These are phyloP conservation scores for Embiotoca jacksoni DNA, from an alignment of 2,113 vertebrate genomes.

Conservation along the genomic window DNA sequence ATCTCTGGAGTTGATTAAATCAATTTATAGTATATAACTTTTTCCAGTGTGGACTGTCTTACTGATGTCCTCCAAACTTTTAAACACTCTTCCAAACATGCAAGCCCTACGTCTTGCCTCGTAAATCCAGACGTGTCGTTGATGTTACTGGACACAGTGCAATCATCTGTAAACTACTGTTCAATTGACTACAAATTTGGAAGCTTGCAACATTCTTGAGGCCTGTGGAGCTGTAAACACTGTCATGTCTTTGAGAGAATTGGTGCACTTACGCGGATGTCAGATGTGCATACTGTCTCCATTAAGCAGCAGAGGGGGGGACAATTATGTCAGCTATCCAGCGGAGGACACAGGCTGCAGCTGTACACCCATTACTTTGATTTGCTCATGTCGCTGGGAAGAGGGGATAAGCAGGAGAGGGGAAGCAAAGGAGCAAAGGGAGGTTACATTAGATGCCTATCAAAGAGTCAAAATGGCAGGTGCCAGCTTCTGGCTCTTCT, in stretches of 20 bases:
- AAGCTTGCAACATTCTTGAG: conserved; percentile 54
- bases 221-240: conserved; percentile 62
- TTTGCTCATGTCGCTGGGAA: conserved; percentile 63
- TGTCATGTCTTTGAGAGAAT: conserved; percentile 60
- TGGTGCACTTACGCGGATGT: conserved; percentile 68
- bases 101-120: conserved; percentile 31
- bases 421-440: conserved; percentile 47
- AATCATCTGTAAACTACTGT: conserved; percentile 61
- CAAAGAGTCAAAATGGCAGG: conserved; percentile 58
- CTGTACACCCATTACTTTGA: conserved; percentile 78
- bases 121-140: conserved; percentile 39
- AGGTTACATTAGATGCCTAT: conserved; percentile 66
- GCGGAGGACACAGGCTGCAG: conserved; percentile 70
- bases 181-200: conserved; percentile 60
- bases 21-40: conserved; percentile 48
- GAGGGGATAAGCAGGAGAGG: conserved; percentile 31
- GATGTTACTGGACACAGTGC: conserved; percentile 48
- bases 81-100: conserved; percentile 5
- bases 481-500: conserved; percentile 63
- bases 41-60: conserved; percentile 2
- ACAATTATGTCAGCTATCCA: conserved; percentile 74
- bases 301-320: conserved; percentile 68
- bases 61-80: neutral
- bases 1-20: conserved; percentile 73
- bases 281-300: conserved; percentile 69